phyloP scores from a whole-genome alignment of 2,797 vertebrate species.

The Darevskia mixta region DNA sequence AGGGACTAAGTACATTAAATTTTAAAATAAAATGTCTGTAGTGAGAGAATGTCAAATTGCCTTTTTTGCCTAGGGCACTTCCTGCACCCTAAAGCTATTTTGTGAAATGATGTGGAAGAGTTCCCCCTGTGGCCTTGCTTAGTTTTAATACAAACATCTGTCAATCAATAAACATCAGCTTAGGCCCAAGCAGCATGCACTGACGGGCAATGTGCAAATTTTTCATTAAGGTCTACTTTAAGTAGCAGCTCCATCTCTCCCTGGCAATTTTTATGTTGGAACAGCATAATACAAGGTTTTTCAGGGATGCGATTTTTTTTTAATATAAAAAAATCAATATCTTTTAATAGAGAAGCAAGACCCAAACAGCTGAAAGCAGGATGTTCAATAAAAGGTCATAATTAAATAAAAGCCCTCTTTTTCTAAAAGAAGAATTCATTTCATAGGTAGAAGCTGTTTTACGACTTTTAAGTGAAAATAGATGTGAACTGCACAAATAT shows the following conservation, averaged over 20 bases:
- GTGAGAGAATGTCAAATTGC: constrained; percentile 61
- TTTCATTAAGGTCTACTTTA: neutral
- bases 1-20: constrained; percentile 64
- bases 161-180: neutral
- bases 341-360: constrained; percentile 42
- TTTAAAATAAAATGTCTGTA: constrained; percentile 52
- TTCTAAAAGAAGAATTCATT: neutral
- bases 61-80: constrained; percentile 63
- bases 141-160: constrained; percentile 53
- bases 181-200: neutral
- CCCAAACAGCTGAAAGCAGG: neutral
- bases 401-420: constrained; percentile 20
- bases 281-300: neutral
- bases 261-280: neutral
- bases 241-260: neutral
- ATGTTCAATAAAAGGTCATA: neutral
- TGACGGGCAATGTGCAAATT: constrained; percentile 37
- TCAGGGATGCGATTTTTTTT: neutral
- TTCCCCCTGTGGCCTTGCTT: constrained; percentile 42
- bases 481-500: neutral
- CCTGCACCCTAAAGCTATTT: constrained; percentile 37
- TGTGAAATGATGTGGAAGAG: constrained; percentile 47
- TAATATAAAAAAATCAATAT: neutral
- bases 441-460: neutral
- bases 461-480: constrained; percentile 5